Percentiles rank a stretch among this genome's conserved stretches.
Evolutionary conservation across 2,888 invertebrate genomes (phyloP).

Genomic region (Conus canariensis): DNA sequence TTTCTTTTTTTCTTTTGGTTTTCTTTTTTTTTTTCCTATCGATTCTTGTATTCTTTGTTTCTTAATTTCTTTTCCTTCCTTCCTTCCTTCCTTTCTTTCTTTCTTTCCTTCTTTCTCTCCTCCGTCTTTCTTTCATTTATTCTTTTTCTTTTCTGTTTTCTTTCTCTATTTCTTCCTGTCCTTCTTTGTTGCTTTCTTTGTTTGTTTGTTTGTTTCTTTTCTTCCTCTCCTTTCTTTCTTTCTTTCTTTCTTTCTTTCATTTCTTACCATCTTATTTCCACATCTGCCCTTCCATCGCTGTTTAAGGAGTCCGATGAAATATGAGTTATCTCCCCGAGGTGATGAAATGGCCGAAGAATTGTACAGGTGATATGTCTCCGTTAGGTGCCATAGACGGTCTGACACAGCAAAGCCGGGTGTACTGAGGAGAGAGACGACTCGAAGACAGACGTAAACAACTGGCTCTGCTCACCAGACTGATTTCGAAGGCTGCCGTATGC

Average conservation of each 20-base stretch:
- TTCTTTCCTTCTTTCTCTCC: slow-evolving; percentile 8
- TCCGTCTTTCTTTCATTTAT: background rate
- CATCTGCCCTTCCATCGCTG: no score
- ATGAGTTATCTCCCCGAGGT: no score
- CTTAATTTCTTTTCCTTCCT: background rate
- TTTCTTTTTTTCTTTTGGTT: background rate
- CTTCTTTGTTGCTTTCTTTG: background rate
- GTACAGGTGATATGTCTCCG: no score
- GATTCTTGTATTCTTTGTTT: background rate
- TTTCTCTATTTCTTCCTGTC: background rate
- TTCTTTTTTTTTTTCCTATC: background rate
- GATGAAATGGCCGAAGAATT: no score
- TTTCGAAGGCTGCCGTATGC: no score
- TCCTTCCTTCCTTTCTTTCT: background rate
- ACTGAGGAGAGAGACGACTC: no score
- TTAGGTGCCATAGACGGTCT: no score
- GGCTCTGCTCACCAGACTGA: no score
- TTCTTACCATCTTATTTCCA: no score
- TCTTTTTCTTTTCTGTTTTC: background rate
- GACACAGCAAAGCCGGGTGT: no score
- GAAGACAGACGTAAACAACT: no score
- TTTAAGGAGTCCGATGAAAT: no score
- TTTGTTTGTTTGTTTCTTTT: background rate
- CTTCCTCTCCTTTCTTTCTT: background rate
- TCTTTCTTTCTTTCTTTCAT: background rate